phyloP scores from a whole-genome alignment of 2,888 invertebrate genomes.

The Idaea aversata region DNA sequence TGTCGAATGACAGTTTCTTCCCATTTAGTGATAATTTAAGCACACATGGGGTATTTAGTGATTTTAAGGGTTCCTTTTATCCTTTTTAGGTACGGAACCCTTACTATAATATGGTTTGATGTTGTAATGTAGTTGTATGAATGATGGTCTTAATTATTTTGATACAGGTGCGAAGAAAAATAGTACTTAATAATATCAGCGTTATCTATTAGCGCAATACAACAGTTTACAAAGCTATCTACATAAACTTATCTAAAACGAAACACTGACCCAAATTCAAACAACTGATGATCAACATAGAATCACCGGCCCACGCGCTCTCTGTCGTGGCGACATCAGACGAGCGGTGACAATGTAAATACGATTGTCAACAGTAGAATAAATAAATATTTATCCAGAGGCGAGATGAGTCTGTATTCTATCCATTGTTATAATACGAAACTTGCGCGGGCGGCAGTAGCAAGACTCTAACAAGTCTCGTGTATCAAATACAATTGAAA shows the following conservation, averaged over 20 bases:
- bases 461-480: constrained; percentile 24
- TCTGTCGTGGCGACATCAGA: constrained; percentile 57
- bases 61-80: no score
- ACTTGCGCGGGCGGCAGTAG: constrained; percentile 50
- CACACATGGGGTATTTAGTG: no score
- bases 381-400: constrained; percentile 76
- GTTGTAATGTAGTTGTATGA: no score
- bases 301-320: constrained; percentile 60
- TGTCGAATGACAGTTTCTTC: no score
- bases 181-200: not conserved
- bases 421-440: constrained; percentile 47
- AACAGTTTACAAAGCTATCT: not conserved
- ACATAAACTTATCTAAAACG: constrained; percentile 38
- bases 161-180: not conserved
- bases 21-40: no score
- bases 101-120: no score
- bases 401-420: constrained; percentile 64
- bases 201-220: not conserved
- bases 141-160: no score
- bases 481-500: constrained; percentile 48
- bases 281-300: constrained; percentile 65
- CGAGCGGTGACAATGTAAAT: constrained; percentile 72
- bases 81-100: no score
- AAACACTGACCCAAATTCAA: constrained; percentile 65
- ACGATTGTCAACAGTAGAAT: constrained; percentile 74